Base-by-base conservation (phyloP, 2,888 invertebrate genomes). In the Alcis repandata region DNA sequence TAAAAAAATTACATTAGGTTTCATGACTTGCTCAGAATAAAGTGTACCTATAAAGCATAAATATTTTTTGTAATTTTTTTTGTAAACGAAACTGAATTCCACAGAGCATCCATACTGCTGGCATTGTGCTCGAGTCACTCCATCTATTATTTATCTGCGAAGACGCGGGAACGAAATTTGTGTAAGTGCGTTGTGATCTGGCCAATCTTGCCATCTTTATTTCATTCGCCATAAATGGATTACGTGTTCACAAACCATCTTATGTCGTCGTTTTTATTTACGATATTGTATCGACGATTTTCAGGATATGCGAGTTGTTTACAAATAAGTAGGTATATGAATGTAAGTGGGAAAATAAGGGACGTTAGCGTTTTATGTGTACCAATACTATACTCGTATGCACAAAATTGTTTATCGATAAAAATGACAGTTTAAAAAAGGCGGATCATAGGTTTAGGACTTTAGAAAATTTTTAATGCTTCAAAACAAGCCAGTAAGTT, bases 101-200 rank as follows among this genome's bases (percentile, higher is more conserved):
- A 33, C 40, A 51, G 60, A 58, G 19, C 56, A 64, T 51, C 60
- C 60, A 20, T 66, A 66, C 65, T 66, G 65, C 15, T 32, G 8
- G 32, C 8, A 48, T 15, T 56, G 57, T 36, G 36, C n/a, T 33
- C 73, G 80, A 83, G 86, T 81, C 84, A 82, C 79, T 82, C 75
- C 85, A 91, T 92, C 85, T 90, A 91, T 91, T 91, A 92, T 92
- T 92, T 90, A 92, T 89, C 82, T 79, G 72, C 79, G 87, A 90
- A 91, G 91, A 91, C 90, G 91, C 84, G 88, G 84, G 84, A 89
- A 89, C 84, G 87, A 90, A 91, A 91, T 91, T 91, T 91, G 91
- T 91, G 88, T 90, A 91, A 91, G 90, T 91, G 90, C 85, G 89
- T 89, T 90, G 90, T 90, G 91, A 91, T 90, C 89, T 88, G 86